phyloP scores from a whole-genome alignment of 1,140 invertebrate genomes.

The Plectus sambesii region DNA sequence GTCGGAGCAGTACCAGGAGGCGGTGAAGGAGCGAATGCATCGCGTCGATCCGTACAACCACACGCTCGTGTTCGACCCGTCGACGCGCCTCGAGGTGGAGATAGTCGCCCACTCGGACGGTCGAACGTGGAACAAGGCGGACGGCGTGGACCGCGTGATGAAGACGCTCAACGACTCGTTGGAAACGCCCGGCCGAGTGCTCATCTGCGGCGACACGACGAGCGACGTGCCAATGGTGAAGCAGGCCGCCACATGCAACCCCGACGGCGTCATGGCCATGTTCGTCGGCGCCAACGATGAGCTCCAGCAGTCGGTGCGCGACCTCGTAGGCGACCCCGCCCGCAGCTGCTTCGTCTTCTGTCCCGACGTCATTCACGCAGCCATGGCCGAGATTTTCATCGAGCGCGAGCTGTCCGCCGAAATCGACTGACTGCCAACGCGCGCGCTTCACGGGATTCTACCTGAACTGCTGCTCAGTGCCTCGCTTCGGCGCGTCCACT shows the following conservation, averaged over 20 bases:
- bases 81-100: slow-evolving; percentile 40
- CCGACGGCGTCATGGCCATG: slow-evolving; percentile 21
- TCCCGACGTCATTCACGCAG: slow-evolving; percentile 30
- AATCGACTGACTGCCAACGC: too few species aligned
- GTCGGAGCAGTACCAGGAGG: slow-evolving; percentile 38
- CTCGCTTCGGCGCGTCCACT: too few species aligned
- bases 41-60: slow-evolving; percentile 37
- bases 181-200: slow-evolving; percentile 28
- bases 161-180: slow-evolving; percentile 30
- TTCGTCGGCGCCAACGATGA: slow-evolving; percentile 16
- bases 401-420: too few species aligned
- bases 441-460: too few species aligned
- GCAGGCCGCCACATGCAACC: slow-evolving; percentile 27
- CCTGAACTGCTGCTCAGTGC: too few species aligned
- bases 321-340: slow-evolving; percentile 15
- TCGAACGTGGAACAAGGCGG: slow-evolving; percentile 41
- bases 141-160: slow-evolving; percentile 36
- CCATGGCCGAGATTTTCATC: too few species aligned
- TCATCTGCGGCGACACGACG: slow-evolving; percentile 41
- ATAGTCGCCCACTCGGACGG: slow-evolving; percentile 37
- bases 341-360: slow-evolving; percentile 20
- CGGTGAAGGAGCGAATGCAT: slow-evolving; percentile 37
- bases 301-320: slow-evolving; percentile 12
- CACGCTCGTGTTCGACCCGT: slow-evolving; percentile 38
- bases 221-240: slow-evolving; percentile 41